Base-by-base conservation (phyloP, 2,113 vertebrate species). In the Pycnonotus jocosus region DNA sequence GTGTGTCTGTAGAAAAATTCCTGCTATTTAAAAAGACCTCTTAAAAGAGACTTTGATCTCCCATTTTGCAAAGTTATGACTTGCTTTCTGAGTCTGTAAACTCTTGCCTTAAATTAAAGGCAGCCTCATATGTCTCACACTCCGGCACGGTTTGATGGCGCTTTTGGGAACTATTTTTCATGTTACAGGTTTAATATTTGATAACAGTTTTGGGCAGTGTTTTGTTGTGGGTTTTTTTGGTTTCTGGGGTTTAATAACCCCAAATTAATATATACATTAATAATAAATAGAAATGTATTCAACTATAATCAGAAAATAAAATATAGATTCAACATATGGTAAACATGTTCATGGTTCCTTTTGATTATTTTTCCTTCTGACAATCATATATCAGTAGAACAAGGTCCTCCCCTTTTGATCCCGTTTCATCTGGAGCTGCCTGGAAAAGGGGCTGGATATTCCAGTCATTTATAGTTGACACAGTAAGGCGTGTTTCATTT, bases 161-260 rank as follows among this genome's bases (percentile, higher is more conserved):
- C 11, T 77, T 83, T 44, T 50, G 35, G 28, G 33, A 71, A 31
- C 5, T 51, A n/a, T 81, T 81, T 85, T 85, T 88, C 18, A 11
- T 47, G 8, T 37, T 83, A n/a, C 11, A 4, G 1, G 5, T 68
- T n/a, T 37, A 80, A 82, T 4, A 50, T 76, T 72, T 58, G 78
- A 40, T 64, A 48, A 44, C 15, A n/a, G 30, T 30, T 45, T 42
- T 78, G 6, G 7, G 6, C 7, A 57, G 13, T 7, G 44, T 61
- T 38, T 45, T n/a, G 1, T 3, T 7, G 5, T 60, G 25, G 6
- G 2, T 30, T n/a, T 11, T 37, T 9, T 64, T 35, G 11, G 14
- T 15, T 37, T 19, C 51, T 13, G 38, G 38, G 38, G 38, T 38
- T 38, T 38, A 38, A 38, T 38, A 38, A 38, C 38, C 38, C 38